A percentile compares a stretch with the other conserved stretches of the same genome.
phyloP scores from a whole-genome alignment of 35 echinoderm and acorn worm genomes.

The Stichopus chloronotus region DNA sequence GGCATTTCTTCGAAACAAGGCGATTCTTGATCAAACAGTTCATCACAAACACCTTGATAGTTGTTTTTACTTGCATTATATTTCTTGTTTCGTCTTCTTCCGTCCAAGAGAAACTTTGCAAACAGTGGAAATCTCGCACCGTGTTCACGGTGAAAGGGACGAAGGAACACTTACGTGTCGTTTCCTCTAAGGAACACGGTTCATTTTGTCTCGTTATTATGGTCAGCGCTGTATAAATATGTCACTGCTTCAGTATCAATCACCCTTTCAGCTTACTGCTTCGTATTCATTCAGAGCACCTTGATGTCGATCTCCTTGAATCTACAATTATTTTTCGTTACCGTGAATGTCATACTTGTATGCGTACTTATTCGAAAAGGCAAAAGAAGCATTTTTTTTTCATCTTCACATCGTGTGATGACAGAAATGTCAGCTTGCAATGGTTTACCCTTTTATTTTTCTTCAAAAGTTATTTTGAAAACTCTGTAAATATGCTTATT shows the following conservation, averaged over 20 bases:
- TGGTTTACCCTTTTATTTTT: not conserved
- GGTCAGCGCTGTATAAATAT: too few relatives aligned
- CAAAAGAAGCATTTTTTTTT: not conserved
- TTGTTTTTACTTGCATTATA: not conserved
- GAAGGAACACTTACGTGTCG: too few relatives aligned
- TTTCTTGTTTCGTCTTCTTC: not conserved
- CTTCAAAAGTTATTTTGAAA: not conserved
- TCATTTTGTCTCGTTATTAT: too few relatives aligned
- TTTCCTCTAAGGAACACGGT: too few relatives aligned
- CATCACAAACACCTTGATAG: not conserved
- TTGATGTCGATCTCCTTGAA: not conserved
- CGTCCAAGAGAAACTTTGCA: not conserved
- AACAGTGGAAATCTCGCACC: too few relatives aligned
- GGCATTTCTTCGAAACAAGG: not conserved
- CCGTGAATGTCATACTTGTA: not conserved
- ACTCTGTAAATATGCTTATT: conserved; percentile 21
- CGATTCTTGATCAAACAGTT: not conserved
- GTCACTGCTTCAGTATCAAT: too few relatives aligned
- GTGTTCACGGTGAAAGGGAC: too few relatives aligned
- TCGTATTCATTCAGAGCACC: not conserved
- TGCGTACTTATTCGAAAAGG: not conserved
- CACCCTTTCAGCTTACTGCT: too few relatives aligned
- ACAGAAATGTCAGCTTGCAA: not conserved
- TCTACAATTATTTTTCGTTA: too few relatives aligned
- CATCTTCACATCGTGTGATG: not conserved